phyloP scores from a whole-genome alignment of 2,888 invertebrate species.

The Tetropium fuscum region DNA sequence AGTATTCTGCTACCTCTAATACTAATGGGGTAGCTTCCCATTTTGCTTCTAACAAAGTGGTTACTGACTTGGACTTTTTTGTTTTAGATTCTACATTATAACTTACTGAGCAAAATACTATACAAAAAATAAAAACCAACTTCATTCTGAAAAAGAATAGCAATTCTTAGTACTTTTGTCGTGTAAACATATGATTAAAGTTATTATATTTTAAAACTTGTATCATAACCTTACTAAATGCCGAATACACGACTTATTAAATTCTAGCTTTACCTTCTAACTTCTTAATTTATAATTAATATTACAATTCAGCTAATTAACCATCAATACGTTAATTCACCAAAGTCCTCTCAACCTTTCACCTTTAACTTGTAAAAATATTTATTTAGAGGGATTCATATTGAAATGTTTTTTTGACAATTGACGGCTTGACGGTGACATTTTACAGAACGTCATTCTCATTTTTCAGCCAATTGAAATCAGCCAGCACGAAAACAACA shows the following conservation, averaged over 20 bases:
- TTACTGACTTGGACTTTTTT: conserved; percentile 82
- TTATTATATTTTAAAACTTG: too few species aligned
- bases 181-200: too few species aligned
- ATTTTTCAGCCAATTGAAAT: conserved; percentile 22
- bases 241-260: not conserved
- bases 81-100: conserved; percentile 50
- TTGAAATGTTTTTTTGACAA: conserved; percentile 5
- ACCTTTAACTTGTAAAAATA: not conserved
- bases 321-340: too few species aligned
- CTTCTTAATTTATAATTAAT: conserved; percentile 3
- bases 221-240: not conserved
- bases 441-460: not conserved
- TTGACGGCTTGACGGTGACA: not conserved
- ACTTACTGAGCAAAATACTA: conserved; percentile 9
- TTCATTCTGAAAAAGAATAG: conserved; percentile 25
- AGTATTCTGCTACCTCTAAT: conserved; percentile 90
- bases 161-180: too few species aligned
- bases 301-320: too few species aligned
- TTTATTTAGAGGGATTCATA: conserved; percentile 2
- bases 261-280: conserved; percentile 7
- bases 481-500: conserved; percentile 18
- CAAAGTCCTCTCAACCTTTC: too few species aligned
- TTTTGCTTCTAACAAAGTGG: conserved; percentile 91
- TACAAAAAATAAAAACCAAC: conserved; percentile 18
- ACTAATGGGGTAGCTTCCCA: conserved; percentile 94